Conservation (phyloP, 2,797 vertebrate species). For the Coregonus sp. region DNA sequence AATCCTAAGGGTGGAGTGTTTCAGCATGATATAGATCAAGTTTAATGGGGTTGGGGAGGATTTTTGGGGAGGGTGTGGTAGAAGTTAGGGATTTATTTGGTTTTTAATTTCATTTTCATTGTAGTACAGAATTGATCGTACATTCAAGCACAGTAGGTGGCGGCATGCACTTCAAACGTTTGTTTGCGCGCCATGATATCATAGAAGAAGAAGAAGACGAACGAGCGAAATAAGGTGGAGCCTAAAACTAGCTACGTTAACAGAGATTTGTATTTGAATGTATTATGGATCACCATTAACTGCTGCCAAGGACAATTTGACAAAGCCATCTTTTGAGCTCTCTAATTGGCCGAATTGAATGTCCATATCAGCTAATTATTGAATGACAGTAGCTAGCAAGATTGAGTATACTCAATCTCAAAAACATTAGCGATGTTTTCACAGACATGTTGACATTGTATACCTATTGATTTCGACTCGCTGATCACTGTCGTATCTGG, state of each 20-base stretch:
- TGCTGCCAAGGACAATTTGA: slow-evolving; percentile 42
- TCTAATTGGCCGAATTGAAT: slow-evolving; percentile 59
- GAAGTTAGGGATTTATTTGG: too few relatives aligned
- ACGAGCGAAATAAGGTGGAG: slow-evolving; percentile 39
- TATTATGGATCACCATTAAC: too few relatives aligned
- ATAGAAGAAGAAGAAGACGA: slow-evolving; percentile 55
- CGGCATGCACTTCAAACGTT: too few relatives aligned
- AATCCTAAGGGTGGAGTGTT: too few relatives aligned
- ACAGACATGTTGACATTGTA: not conserved
- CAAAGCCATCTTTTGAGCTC: slow-evolving; percentile 38
- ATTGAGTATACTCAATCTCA: not conserved
- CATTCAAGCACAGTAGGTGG: too few relatives aligned
- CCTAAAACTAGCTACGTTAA: not conserved
- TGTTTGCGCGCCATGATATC: not conserved
- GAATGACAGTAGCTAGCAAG: not conserved
- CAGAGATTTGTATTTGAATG: slow-evolving; percentile 31
- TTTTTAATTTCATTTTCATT: too few relatives aligned
- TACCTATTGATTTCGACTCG: not conserved
- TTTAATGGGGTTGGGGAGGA: too few relatives aligned
- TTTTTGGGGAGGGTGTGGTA: too few relatives aligned
- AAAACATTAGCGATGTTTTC: not conserved
- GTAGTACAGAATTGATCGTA: too few relatives aligned
- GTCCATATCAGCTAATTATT: slow-evolving; percentile 10
- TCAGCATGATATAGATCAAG: too few relatives aligned
- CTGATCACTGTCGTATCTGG: not conserved